These are phyloP conservation scores for Pangasius macronema DNA, from an alignment of 2,797 vertebrate genomes.

Conservation along the genomic window DNA sequence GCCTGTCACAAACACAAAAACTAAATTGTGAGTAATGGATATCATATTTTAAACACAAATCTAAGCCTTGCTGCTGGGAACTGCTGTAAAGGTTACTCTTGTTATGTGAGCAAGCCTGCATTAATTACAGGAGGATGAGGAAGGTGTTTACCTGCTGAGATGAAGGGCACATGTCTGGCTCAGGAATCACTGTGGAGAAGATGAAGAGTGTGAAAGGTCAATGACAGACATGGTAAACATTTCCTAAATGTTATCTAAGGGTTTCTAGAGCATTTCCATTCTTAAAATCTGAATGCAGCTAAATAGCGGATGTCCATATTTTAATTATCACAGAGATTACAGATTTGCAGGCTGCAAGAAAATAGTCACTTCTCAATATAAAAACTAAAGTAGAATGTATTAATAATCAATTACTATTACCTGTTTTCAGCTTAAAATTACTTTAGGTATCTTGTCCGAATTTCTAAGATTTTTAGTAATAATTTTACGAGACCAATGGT, in stretches of 20 bases:
- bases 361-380: neutral
- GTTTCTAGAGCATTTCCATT: neutral
- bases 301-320: neutral
- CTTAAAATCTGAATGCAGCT: neutral
- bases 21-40: neutral
- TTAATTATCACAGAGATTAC: neutral
- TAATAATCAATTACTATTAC: no score
- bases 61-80: neutral
- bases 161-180: slow-evolving; percentile 14
- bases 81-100: neutral
- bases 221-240: neutral
- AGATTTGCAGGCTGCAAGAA: neutral
- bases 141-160: slow-evolving; percentile 34
- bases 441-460: neutral
- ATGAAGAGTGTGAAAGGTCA: slow-evolving; percentile 12
- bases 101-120: slow-evolving; percentile 10
- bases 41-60: neutral
- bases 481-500: neutral
- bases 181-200: neutral
- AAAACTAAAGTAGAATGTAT: neutral
- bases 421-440: neutral
- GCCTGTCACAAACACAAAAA: neutral
- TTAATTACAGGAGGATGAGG: slow-evolving; percentile 36
- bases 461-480: neutral
- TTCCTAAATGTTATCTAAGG: neutral